A percentile compares a stretch with the other conserved stretches of the same genome.
Evolutionary conservation across 2,113 vertebrate species (phyloP).

Genomic region (Lasiurus borealis): DNA sequence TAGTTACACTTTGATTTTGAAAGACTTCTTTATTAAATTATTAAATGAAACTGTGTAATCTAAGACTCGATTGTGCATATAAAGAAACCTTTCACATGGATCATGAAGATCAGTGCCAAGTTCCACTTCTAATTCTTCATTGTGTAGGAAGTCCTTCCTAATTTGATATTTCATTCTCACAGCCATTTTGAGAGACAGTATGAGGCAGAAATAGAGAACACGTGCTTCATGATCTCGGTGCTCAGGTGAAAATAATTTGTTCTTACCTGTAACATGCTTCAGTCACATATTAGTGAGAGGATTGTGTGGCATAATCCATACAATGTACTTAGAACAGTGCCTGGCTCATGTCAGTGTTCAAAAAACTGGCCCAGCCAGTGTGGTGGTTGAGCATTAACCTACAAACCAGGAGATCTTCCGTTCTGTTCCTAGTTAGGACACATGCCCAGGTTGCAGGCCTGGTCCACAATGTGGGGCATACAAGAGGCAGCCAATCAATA

Average conservation of each 20-base stretch:
- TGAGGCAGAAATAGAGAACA: not conserved
- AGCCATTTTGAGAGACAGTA: not conserved
- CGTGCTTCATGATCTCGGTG: not conserved
- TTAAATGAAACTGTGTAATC: not conserved
- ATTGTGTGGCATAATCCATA: not conserved
- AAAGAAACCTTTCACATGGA: not conserved
- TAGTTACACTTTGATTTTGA: constrained; percentile 15
- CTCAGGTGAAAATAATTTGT: not conserved
- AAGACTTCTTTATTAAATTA: not conserved
- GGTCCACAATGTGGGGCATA: too few relatives aligned
- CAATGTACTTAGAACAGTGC: not conserved
- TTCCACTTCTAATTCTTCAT: not conserved
- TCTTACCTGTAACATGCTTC: not conserved
- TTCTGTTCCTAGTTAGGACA: too few relatives aligned
- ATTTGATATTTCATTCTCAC: not conserved
- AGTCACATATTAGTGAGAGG: not conserved
- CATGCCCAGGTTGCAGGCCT: too few relatives aligned
- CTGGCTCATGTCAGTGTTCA: not conserved
- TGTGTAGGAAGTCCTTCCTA: not conserved
- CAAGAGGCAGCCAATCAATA: too few relatives aligned
- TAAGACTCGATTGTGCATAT: not conserved
- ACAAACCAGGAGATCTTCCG: too few relatives aligned
- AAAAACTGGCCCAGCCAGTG: not conserved
- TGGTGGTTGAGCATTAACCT: too few relatives aligned
- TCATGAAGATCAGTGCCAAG: not conserved